Evolutionary conservation across 2,888 invertebrate genomes (phyloP).

Genomic region (Conomelus anceps): DNA sequence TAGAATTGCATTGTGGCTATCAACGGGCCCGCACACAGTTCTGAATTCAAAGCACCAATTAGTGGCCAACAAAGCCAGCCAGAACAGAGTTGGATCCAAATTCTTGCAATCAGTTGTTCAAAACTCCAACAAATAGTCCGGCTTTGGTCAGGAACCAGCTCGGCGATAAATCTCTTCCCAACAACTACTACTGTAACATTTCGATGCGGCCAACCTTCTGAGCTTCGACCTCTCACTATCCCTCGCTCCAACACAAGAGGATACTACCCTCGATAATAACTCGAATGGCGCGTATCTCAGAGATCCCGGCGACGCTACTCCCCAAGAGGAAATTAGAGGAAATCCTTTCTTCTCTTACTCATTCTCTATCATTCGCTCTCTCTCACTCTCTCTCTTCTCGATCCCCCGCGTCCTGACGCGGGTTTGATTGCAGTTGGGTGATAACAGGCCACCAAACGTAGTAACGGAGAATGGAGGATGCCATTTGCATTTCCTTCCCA

Average conservation of each 20-base stretch:
- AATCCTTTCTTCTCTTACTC: not conserved
- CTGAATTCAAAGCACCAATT: not conserved
- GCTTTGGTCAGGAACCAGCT: not conserved
- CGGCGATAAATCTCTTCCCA: not conserved
- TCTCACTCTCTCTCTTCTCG: not conserved
- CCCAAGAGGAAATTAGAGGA: not conserved
- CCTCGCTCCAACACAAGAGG: not conserved
- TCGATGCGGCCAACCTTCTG: not conserved
- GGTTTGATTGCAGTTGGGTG: not conserved
- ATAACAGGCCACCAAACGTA: not conserved
- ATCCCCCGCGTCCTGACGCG: not conserved
- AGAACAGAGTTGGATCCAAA: not conserved
- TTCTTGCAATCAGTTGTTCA: not conserved
- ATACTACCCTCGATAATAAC: not conserved
- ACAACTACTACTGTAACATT: not conserved
- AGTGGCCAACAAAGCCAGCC: not conserved
- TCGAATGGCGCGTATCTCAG: not conserved
- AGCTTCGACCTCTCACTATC: not conserved
- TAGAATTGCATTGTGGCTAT: not conserved
- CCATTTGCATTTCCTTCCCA: not conserved
- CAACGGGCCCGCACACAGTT: not conserved
- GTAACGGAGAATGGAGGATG: not conserved
- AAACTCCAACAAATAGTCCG: not conserved
- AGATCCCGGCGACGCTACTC: not conserved
- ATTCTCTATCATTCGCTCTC: not conserved